Percentiles rank a stretch among this genome's conserved stretches.
Evolutionary conservation across 2,888 invertebrate species (phyloP).

Genomic region (Lasioglossum pauxillum): DNA sequence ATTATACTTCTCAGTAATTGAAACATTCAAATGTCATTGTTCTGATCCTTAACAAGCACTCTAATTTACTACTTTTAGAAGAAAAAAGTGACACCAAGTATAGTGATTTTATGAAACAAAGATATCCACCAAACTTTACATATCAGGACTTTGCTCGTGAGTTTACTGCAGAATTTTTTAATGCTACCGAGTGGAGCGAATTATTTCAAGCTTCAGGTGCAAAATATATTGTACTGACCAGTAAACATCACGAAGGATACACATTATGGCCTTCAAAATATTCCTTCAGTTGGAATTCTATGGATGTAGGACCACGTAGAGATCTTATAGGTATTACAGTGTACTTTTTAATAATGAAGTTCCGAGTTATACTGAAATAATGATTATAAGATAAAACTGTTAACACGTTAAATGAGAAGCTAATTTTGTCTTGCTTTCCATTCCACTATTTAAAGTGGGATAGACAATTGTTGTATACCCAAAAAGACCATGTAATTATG

Average conservation of each 20-base stretch:
- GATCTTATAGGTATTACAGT: constrained; percentile 88
- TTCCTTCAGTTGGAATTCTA: constrained; percentile 89
- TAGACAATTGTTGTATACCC: neutral
- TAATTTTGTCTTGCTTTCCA: too few relatives aligned
- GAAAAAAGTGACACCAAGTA: constrained; percentile 83
- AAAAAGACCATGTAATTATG: neutral
- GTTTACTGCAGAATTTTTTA: constrained; percentile 95
- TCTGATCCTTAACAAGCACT: neutral
- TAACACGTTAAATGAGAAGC: neutral
- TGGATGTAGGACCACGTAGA: constrained; percentile 87
- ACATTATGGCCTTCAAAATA: constrained; percentile 87
- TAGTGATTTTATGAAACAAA: constrained; percentile 90
- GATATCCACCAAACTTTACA: constrained; percentile 93
- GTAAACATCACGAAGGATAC: constrained; percentile 89
- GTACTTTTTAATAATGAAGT: neutral
- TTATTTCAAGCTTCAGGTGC: constrained; percentile 94
- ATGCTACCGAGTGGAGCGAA: constrained; percentile 93
- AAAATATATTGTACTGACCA: constrained; percentile 89
- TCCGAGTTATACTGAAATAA: neutral
- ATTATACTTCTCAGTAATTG: constrained; percentile 6
- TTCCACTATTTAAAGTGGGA: neutral
- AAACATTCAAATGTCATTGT: constrained; percentile 5
- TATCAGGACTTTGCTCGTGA: constrained; percentile 96
- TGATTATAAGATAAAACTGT: neutral
- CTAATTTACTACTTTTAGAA: constrained; percentile 74